Base-by-base conservation (phyloP, 1,140 invertebrate genomes). In the Nylanderia fulva region DNA sequence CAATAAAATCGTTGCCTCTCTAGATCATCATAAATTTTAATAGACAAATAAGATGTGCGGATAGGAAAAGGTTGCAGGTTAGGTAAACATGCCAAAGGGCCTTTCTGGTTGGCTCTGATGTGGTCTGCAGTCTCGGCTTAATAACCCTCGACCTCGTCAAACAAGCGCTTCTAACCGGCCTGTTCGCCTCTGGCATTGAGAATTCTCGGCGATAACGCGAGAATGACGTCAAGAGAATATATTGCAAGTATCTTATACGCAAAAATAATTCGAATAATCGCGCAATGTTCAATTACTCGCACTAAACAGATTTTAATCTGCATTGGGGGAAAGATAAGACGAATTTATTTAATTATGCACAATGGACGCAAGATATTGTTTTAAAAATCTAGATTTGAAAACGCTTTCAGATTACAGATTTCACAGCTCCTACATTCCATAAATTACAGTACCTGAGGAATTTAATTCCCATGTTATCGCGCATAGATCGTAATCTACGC, bases 81-180 rank as follows among this genome's bases (percentile, higher is more conserved):
- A 86, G 86, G 91, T 88, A 92, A 92, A 93, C 92, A 93, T 92
- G 90, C 91, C 91, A 89, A 92, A 89, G 86, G 92, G 88, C 83
- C 89, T 90, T 88, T 88, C 89, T 83, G 85, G 88, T 89, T 91
- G 89, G 90, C 93, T 95, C 92, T 94, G 94, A 94, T 95, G 94
- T 94, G 93, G 94, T 94, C 92, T 94, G 91, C 89, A 92, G 93
- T 87, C 85, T 91, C 90, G 90, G 93, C 92, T 94, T 94, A 94
- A 94, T 95, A 95, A 94, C 92, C 92, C 91, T 94, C 92, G 92
- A 93, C 93, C 92, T 94, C 90, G 91, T 93, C 93, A 93, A 94
- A 95, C 94, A 94, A 94, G 92, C 91, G 93, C 91, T 92, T 85
- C 90, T 92, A 92, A 91, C 91, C 89, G 90, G 85, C 82, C 91